Conservation (phyloP, 2,113 vertebrate species). For the Mormyrus iriodes region DNA sequence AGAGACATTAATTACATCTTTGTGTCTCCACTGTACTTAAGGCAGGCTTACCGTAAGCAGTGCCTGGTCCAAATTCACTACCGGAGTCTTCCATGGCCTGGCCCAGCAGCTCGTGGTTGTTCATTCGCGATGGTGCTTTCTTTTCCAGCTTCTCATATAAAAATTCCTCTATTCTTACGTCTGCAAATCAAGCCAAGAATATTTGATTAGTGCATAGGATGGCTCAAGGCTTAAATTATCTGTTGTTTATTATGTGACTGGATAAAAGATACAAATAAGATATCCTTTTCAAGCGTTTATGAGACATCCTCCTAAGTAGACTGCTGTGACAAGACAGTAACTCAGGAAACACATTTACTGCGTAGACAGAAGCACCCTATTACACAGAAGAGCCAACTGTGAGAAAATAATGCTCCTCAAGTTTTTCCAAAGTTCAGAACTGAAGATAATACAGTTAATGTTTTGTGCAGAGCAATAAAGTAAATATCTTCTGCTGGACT, state of each 20-base stretch:
- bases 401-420: not conserved
- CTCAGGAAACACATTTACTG: not conserved
- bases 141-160: constrained; percentile 96
- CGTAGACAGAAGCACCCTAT: not conserved
- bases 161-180: constrained; percentile 95
- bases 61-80: constrained; percentile 88
- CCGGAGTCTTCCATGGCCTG: constrained; percentile 93
- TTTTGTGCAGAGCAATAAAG: not conserved
- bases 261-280: not conserved
- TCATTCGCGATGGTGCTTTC: constrained; percentile 85
- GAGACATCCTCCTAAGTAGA: not conserved
- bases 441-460: not conserved
- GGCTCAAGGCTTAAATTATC: too few species aligned
- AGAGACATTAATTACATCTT: not conserved
- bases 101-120: constrained; percentile 89
- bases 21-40: not conserved
- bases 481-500: not conserved
- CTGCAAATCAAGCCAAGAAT: constrained; percentile 55
- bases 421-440: not conserved
- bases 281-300: not conserved
- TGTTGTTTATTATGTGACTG: not conserved
- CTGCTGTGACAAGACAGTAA: not conserved
- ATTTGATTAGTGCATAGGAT: constrained; percentile 53
- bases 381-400: not conserved
- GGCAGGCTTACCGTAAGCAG: constrained; percentile 84